A percentile compares a stretch with the other conserved stretches of the same genome.
Evolutionary conservation across 2,113 vertebrate species (phyloP).

Genomic region (Cinclus mexicanus): DNA sequence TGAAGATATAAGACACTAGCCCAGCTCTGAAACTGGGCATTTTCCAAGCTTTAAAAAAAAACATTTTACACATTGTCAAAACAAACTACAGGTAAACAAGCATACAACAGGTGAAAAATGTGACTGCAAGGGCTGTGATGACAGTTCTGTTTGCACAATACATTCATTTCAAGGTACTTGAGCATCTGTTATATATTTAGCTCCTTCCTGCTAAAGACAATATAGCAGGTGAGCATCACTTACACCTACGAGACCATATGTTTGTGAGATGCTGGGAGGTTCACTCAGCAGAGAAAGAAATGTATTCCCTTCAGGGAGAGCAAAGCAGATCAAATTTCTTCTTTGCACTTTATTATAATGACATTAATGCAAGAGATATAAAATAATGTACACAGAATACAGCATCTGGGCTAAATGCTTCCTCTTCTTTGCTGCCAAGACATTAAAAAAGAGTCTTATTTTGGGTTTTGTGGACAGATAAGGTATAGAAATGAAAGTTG

Average conservation of each 20-base stretch:
- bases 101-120: conserved; percentile 37
- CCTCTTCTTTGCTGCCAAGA: background rate
- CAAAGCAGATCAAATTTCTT: background rate
- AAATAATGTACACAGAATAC: background rate
- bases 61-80: background rate
- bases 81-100: conserved; percentile 9
- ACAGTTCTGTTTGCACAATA: conserved; percentile 32
- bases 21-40: background rate
- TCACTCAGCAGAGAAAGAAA: background rate
- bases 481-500: background rate
- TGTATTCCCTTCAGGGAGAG: background rate
- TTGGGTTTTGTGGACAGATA: background rate
- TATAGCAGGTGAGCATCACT: conserved; percentile 5
- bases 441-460: background rate
- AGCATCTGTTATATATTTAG: conserved; percentile 17
- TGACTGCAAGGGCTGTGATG: background rate
- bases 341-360: background rate
- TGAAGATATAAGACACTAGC: background rate
- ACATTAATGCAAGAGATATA: background rate
- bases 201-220: conserved; percentile 17
- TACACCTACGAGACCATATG: conserved; percentile 5
- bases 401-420: background rate
- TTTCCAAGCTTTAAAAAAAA: conserved; percentile 9
- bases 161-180: conserved; percentile 12
- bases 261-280: background rate